Evolutionary conservation across 1,140 invertebrate genomes (phyloP), one percentile per base, ranked within the genome.

Genomic region (Lysiphlebus fabarum): DNA sequence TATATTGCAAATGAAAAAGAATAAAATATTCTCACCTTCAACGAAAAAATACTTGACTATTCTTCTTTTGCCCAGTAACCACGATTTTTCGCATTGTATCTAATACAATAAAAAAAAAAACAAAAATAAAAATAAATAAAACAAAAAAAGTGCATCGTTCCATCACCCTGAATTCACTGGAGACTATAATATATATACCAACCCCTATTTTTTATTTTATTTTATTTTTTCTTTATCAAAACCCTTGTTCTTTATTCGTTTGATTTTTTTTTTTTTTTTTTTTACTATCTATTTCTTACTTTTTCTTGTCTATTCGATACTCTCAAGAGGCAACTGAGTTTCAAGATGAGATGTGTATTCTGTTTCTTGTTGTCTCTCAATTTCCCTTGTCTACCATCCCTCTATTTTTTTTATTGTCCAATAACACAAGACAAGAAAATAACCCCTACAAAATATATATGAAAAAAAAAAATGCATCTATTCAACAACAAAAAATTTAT

Each of bases 81-180:
- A 51, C 34, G 48, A 58, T 58, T 58, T 44, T 40, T 58, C 48
- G 56, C 41, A 51, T n/a, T n/a, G n/a, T n/a, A n/a, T 51, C 56
- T 40, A 33, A 38, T 43, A 12, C 36, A 36, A 42, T 38, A 12
- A 42, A 37, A 9, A 8, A 9, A 8, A 17, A 11, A 42, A 11
- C 14, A 53, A 26, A 26, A 26, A 26, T 2, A 26, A 26, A 26
- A 26, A 26, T 26, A 7, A 12, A 38, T 9, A 6, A 9, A 47
- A 36, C 36, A 33, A 45, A 44, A 56, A 43, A 51, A 59, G 43
- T 59, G 51, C 57, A 56, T 51, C 61, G 61, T 50, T 62, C 61
- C 57, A 62, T 62, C 61, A 62, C 53, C 38, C 43, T 17, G 42
- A 47, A 10, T 26, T 48, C 53, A 53, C 57, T 6, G 12, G 57